phyloP scores from a whole-genome alignment of 2,888 invertebrate genomes.

The Drosophila hamatofila region DNA sequence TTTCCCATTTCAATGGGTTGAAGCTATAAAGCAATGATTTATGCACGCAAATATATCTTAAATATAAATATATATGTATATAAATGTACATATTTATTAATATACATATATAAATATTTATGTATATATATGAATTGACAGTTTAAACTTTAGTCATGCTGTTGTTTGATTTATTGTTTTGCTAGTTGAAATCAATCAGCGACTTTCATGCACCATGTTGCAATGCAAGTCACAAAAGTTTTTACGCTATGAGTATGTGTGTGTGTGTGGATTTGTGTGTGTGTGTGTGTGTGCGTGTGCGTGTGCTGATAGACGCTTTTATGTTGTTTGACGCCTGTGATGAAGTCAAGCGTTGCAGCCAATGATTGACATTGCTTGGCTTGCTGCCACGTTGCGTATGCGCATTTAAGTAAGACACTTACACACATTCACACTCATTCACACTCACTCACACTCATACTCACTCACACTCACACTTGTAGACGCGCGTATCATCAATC shows the following conservation, averaged over 20 bases:
- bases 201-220: slow-evolving; percentile 32
- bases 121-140: slow-evolving; percentile 1
- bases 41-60: too few relatives aligned
- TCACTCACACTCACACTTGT: not conserved
- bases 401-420: slow-evolving; percentile 49
- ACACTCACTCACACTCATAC: slow-evolving; percentile 5
- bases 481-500: slow-evolving; percentile 58
- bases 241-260: not conserved
- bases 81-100: too few relatives aligned
- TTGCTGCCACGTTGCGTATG: slow-evolving; percentile 68
- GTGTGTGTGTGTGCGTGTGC: not conserved
- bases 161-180: slow-evolving; percentile 32
- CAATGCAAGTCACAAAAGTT: slow-evolving; percentile 10
- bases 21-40: too few relatives aligned
- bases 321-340: slow-evolving; percentile 42
- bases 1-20: too few relatives aligned
- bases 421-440: slow-evolving; percentile 2
- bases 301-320: slow-evolving; percentile 11
- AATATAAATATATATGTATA: too few relatives aligned
- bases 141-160: not conserved
- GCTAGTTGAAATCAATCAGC: slow-evolving; percentile 1
- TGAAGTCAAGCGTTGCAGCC: slow-evolving; percentile 22
- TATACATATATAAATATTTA: too few relatives aligned
- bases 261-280: not conserved
- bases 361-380: slow-evolving; percentile 13